Evolutionary conservation across 2,888 invertebrate species (phyloP), one percentile per base, ranked within the genome.

Genomic region (Disparrhopalites patrizii): DNA sequence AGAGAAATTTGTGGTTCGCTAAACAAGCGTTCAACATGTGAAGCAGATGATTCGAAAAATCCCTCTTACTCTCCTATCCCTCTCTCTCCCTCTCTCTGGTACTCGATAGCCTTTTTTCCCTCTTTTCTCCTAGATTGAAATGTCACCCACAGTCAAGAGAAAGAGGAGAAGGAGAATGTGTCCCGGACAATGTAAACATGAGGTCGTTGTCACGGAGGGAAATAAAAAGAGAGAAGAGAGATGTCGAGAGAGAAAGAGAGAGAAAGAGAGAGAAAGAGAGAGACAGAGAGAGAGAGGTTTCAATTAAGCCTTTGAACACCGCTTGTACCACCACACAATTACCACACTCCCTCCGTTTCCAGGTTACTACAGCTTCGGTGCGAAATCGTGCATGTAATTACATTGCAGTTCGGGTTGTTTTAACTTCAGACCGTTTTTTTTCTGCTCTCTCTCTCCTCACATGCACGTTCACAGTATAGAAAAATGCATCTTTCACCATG

Each of bases 121-220:
- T 57, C 28, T 47, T 23, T 18, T 60, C 51, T 31, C 51, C 5
- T 50, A 68, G 62, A 68, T 68, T 65, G 68, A 68, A 68, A 68
- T 68, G 68, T 68, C 68, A 68, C 68, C 68, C 65, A 65, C 68
- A 68, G 57, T 62, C 55, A 51, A n/a, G n/a, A n/a, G n/a, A n/a
- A n/a, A n/a, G n/a, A n/a, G n/a, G n/a, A n/a, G n/a, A n/a, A n/a
- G n/a, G n/a, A n/a, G n/a, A n/a, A n/a, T n/a, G n/a, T n/a, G 56
- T 33, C 30, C 27, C 43, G 30, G 38, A 67, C 33, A 56, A 47
- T 38, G 58, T 43, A 55, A 38, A 55, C 40, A 62, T 62, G 31
- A 43, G 30, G 36, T 33, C 36, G 36, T 47, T 25, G n/a, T n/a
- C n/a, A n/a, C n/a, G n/a, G n/a, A n/a, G n/a, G n/a, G n/a, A n/a